A percentile compares a stretch with the other conserved stretches of the same genome.
Evolutionary conservation across 2,113 vertebrate species (phyloP).

Genomic region (Sula dactylatra): DNA sequence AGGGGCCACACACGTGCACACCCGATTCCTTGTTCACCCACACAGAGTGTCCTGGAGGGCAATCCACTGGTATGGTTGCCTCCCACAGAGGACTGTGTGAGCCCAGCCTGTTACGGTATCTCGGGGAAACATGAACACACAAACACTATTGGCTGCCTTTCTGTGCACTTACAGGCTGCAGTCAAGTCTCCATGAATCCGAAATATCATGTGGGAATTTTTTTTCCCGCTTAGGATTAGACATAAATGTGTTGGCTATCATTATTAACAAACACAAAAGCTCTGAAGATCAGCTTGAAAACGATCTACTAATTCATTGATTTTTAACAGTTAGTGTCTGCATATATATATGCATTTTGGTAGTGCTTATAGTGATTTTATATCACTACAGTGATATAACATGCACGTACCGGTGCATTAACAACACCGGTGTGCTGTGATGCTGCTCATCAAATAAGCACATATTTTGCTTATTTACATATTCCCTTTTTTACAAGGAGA

Average conservation of each 20-base stretch:
- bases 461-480: neutral
- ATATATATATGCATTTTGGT: neutral
- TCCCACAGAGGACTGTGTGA: neutral
- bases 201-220: neutral
- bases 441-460: neutral
- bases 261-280: neutral
- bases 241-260: neutral
- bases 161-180: neutral
- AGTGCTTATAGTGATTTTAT: neutral
- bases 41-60: neutral
- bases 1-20: neutral
- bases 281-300: neutral
- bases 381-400: neutral
- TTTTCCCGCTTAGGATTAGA: neutral
- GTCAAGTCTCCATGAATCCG: neutral
- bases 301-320: neutral
- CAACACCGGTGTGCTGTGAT: neutral
- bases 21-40: neutral
- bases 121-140: neutral
- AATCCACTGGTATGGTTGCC: neutral
- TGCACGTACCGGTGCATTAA: neutral
- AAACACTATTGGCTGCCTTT: neutral
- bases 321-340: neutral
- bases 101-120: neutral
- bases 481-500: neutral